phyloP scores from a whole-genome alignment of 2,797 vertebrate species.

The Melanotaenia pygmaea region DNA sequence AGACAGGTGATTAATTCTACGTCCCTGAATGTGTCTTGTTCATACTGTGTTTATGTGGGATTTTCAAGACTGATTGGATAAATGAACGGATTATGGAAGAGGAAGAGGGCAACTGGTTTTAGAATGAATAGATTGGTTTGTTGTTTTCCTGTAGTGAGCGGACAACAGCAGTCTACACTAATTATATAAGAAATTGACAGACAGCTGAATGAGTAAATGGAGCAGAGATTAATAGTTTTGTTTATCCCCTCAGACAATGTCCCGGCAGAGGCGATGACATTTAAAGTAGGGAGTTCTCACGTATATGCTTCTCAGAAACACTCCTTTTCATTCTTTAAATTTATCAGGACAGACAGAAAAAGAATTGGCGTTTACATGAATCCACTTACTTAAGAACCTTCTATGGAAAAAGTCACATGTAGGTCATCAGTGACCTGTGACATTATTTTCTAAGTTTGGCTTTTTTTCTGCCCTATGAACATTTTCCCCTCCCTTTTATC shows the following conservation, averaged over 20 bases:
- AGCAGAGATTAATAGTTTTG: conserved; percentile 42
- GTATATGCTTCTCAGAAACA: conserved; percentile 27
- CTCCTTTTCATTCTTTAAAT: conserved; percentile 1
- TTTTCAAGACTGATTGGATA: conserved; percentile 64
- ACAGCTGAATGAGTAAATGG: conserved; percentile 34
- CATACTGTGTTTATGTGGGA: conserved; percentile 61
- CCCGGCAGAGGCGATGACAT: conserved; percentile 7
- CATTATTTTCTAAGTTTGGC: not conserved
- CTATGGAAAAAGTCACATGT: conserved; percentile 20
- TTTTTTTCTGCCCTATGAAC: not conserved
- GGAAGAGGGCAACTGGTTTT: conserved; percentile 40
- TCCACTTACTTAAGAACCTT: conserved; percentile 12
- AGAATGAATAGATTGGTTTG: conserved; percentile 60
- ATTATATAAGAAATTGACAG: conserved; percentile 46
- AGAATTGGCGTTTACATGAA: conserved; percentile 2
- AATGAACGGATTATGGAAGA: conserved; percentile 56
- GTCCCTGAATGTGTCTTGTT: conserved; percentile 65
- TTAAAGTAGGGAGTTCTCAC: conserved; percentile 28
- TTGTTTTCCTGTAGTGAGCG: conserved; percentile 43
- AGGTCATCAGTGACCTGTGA: conserved; percentile 16
- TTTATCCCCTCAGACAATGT: conserved; percentile 38
- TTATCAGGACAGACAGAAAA: conserved; percentile 5
- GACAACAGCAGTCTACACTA: conserved; percentile 47
- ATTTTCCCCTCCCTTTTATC: not conserved
- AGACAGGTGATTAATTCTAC: conserved; percentile 42